These are phyloP conservation scores for Philopotamus ludificatus DNA, from an alignment of 1,140 invertebrate species.

Conservation along the genomic window DNA sequence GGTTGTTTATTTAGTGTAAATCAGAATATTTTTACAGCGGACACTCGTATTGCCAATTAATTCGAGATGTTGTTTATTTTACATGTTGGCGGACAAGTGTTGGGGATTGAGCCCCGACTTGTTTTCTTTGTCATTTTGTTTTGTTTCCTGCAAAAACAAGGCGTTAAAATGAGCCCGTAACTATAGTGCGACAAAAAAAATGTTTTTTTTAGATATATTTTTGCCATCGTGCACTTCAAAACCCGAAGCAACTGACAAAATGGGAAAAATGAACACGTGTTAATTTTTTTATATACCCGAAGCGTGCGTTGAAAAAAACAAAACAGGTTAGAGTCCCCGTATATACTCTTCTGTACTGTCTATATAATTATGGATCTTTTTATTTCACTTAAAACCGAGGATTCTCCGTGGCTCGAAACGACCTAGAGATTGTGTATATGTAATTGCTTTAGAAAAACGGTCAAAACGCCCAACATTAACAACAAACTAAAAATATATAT, in stretches of 20 bases:
- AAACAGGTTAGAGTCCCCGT: conserved; percentile 35
- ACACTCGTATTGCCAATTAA: background rate
- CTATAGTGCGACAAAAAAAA: too few relatives aligned
- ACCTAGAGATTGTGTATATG: too few relatives aligned
- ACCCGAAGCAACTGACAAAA: conserved; percentile 33
- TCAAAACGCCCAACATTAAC: too few relatives aligned
- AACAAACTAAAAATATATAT: too few relatives aligned
- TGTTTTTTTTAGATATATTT: too few relatives aligned
- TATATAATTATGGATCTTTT: conserved; percentile 31
- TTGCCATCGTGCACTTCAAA: background rate
- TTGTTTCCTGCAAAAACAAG: too few relatives aligned
- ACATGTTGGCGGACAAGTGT: background rate
- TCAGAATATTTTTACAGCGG: too few relatives aligned
- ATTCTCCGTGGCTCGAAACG: too few relatives aligned
- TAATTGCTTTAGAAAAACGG: too few relatives aligned
- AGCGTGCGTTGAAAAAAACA: conserved; percentile 37
- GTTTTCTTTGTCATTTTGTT: too few relatives aligned
- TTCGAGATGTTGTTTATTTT: background rate
- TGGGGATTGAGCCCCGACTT: background rate
- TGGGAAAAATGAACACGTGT: conserved; percentile 39
- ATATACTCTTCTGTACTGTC: conserved; percentile 11
- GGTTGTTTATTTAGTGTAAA: too few relatives aligned
- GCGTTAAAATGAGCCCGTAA: too few relatives aligned
- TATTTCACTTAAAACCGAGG: conserved; percentile 20
- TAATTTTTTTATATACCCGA: conserved; percentile 29